Conservation (phyloP, 2,113 vertebrate genomes). For the Platycercus adscitus region DNA sequence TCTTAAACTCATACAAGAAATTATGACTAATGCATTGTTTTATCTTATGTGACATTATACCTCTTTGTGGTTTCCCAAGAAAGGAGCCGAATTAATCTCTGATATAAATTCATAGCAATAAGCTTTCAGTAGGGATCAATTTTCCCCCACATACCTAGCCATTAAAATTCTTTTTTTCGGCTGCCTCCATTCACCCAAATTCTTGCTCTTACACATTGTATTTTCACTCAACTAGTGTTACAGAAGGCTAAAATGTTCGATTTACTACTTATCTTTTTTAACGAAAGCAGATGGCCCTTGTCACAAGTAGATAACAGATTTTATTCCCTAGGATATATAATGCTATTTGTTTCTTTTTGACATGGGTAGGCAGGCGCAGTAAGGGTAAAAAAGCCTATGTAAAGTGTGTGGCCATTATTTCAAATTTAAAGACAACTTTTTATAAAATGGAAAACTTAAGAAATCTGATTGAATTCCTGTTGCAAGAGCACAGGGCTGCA, state of each 20-base stretch:
- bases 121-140: not conserved
- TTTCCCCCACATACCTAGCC: not conserved
- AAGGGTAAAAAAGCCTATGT: not conserved
- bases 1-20: not conserved
- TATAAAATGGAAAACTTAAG: not conserved
- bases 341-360: not conserved
- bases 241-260: not conserved
- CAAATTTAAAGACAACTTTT: not conserved
- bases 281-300: not conserved
- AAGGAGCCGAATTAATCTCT: not conserved
- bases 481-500: not conserved
- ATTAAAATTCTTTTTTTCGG: not conserved
- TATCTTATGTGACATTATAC: not conserved
- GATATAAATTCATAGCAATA: not conserved
- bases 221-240: not conserved
- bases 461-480: not conserved
- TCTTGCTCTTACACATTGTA: not conserved
- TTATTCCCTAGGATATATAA: not conserved
- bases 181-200: not conserved
- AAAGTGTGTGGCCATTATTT: not conserved
- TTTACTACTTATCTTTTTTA: not conserved
- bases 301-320: not conserved
- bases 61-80: not conserved
- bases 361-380: not conserved
- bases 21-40: not conserved